Percentiles rank a stretch among this genome's conserved stretches.
These are phyloP conservation scores for Anguilla rostrata DNA, from an alignment of 2,113 vertebrate genomes.

Conservation along the genomic window DNA sequence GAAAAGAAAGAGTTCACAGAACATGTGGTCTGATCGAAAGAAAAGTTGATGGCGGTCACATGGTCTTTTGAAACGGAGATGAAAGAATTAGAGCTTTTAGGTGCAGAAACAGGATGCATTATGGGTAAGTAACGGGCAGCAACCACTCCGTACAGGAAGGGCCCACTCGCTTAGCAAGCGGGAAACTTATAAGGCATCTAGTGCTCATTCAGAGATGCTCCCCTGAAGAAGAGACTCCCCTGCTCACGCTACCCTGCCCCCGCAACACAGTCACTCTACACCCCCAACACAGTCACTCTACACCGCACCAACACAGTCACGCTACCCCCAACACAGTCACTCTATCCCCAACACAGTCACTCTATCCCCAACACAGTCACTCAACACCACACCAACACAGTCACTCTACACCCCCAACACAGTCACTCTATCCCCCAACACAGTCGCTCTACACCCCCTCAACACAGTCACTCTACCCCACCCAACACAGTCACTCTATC, in stretches of 20 bases:
- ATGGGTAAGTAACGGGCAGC: background rate
- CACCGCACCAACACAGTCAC: too few relatives aligned
- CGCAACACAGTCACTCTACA: slow-evolving; percentile 49
- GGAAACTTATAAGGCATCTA: background rate
- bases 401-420: too few relatives aligned
- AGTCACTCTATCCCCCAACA: too few relatives aligned
- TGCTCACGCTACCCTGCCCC: slow-evolving; percentile 55
- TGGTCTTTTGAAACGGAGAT: too few relatives aligned
- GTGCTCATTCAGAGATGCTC: background rate
- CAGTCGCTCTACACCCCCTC: too few relatives aligned
- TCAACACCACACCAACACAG: too few relatives aligned
- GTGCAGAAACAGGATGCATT: background rate
- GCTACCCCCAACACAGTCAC: too few relatives aligned
- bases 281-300: too few relatives aligned
- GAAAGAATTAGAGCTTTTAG: background rate
- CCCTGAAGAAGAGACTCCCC: slow-evolving; percentile 29
- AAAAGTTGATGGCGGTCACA: background rate
- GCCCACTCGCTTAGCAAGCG: background rate
- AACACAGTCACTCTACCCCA: too few relatives aligned
- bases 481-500: too few relatives aligned
- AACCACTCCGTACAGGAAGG: background rate
- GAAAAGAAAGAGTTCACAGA: background rate
- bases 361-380: too few relatives aligned
- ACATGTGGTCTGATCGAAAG: background rate
- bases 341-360: too few relatives aligned